Evolutionary conservation across 1,140 invertebrate genomes (phyloP).

Genomic region (Zaprionus kolodkinae): DNA sequence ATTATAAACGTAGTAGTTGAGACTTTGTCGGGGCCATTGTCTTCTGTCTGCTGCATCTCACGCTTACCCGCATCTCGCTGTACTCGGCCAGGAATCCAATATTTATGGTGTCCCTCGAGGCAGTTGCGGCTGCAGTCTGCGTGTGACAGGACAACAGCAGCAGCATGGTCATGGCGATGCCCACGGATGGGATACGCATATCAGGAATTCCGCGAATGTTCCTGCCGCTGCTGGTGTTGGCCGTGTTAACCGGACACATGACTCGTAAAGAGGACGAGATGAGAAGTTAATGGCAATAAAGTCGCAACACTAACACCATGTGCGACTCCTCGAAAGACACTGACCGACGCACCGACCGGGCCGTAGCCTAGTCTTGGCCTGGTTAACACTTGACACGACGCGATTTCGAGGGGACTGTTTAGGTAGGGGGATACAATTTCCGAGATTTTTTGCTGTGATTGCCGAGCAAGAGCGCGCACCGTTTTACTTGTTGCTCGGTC

Average conservation of each 20-base stretch:
- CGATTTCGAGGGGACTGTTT: not conserved
- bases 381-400: slow-evolving; percentile 24
- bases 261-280: slow-evolving; percentile 23
- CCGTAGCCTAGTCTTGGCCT: slow-evolving; percentile 7
- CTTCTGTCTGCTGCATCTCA: not conserved
- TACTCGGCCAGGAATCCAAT: slow-evolving; percentile 81
- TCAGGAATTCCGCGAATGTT: slow-evolving; percentile 32
- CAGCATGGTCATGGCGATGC: not conserved
- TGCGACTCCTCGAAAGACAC: not conserved
- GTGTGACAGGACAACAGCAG: slow-evolving; percentile 31
- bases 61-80: slow-evolving; percentile 74
- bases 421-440: not conserved
- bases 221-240: not conserved
- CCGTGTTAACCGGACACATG: slow-evolving; percentile 39
- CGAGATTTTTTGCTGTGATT: not conserved
- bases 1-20: not conserved
- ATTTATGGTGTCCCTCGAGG: slow-evolving; percentile 68
- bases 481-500: slow-evolving; percentile 30
- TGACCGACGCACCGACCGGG: not conserved
- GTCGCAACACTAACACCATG: slow-evolving; percentile 53
- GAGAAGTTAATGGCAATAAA: slow-evolving; percentile 63
- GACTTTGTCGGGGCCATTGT: slow-evolving; percentile 1
- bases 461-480: not conserved
- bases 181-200: slow-evolving; percentile 27
- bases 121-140: slow-evolving; percentile 10